A percentile compares a stretch with the other conserved stretches of the same genome.
Conservation (phyloP, 2,113 vertebrate species). For the Mustelus asterias region DNA sequence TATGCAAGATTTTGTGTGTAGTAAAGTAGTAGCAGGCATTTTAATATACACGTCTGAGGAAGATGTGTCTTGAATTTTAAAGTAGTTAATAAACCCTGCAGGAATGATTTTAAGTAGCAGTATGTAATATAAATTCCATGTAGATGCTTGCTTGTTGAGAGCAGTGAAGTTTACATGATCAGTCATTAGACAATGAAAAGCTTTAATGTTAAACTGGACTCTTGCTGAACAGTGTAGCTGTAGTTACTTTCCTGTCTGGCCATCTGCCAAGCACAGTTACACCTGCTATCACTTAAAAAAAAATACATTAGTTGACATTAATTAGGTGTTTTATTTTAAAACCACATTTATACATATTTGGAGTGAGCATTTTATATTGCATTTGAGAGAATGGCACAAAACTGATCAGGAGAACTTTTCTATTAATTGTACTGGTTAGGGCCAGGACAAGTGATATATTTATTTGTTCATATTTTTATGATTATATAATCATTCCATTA, state of each 20-base stretch:
- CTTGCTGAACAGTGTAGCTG: background rate
- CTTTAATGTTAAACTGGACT: background rate
- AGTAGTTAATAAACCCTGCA: background rate
- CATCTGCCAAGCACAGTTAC: background rate
- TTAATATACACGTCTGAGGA: background rate
- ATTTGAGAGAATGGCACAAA: background rate
- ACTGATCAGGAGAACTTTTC: background rate
- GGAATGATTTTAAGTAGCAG: background rate
- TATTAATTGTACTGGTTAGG: background rate
- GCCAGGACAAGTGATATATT: background rate
- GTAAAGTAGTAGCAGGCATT: background rate
- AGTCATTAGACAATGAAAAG: background rate
- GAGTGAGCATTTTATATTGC: background rate
- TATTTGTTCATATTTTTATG: background rate
- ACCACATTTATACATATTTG: background rate
- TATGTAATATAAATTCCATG: background rate
- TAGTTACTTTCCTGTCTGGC: background rate
- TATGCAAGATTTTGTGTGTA: conserved; percentile 20
- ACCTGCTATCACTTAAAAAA: background rate
- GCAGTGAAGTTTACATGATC: background rate
- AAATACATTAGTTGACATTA: background rate
- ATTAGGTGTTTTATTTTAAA: background rate
- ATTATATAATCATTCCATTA: background rate
- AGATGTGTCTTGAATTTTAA: background rate
- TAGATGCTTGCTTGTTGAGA: background rate